These are phyloP conservation scores for Sarcophaga subvicina DNA, from an alignment of 2,888 invertebrate species.

Conservation along the genomic window DNA sequence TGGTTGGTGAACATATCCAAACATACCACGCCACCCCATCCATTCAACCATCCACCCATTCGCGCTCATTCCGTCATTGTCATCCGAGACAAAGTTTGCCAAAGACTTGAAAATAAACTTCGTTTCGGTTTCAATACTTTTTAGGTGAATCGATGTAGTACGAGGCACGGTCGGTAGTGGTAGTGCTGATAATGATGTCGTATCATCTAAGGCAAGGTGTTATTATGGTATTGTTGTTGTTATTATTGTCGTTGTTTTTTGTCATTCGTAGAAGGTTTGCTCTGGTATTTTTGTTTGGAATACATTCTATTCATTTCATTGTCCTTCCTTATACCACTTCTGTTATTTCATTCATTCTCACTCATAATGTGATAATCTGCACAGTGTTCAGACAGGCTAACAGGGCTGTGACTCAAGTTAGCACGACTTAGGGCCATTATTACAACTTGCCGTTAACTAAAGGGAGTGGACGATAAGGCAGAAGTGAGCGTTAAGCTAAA, in stretches of 20 bases:
- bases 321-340: conserved; percentile 34
- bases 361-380: background rate
- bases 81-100: conserved; percentile 40
- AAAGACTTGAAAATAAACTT: conserved; percentile 36
- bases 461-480: no score
- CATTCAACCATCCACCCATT: background rate
- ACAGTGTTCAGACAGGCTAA: conserved; percentile 27
- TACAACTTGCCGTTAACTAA: no score
- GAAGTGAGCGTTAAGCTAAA: no score
- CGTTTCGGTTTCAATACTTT: conserved; percentile 9
- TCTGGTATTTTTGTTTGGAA: conserved; percentile 18
- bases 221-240: conserved; percentile 28
- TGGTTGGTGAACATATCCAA: background rate
- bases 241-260: conserved; percentile 11
- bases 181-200: conserved; percentile 22
- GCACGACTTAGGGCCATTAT: no score
- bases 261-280: conserved; percentile 33
- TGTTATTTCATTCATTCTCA: conserved; percentile 13
- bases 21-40: background rate
- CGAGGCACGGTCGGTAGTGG: background rate
- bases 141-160: background rate
- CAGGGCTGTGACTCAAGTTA: no score
- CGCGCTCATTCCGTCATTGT: background rate
- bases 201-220: conserved; percentile 25
- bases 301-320: conserved; percentile 39